Evolutionary conservation across 2,113 vertebrate genomes (phyloP).

Genomic region (Corvus cornix): DNA sequence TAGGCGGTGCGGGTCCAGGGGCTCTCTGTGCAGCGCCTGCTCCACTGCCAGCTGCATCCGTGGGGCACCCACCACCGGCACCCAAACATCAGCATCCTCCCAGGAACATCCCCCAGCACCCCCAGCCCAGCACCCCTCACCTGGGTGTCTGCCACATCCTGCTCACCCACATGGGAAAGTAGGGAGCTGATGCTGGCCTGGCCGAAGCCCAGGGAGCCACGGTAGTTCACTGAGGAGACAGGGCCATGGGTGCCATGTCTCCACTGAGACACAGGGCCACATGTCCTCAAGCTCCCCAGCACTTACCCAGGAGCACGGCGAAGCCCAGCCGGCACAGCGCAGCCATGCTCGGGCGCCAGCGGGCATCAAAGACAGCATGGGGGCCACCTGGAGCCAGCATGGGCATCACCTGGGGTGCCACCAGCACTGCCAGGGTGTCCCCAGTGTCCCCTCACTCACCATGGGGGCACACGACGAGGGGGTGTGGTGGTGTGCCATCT

Average conservation of each 20-base stretch:
- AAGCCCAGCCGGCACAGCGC: slow-evolving; percentile 77
- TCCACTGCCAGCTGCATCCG: slow-evolving; percentile 28
- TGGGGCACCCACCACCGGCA: not conserved
- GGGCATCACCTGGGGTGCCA: not conserved
- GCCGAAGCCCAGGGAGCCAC: slow-evolving; percentile 84
- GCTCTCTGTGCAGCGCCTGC: slow-evolving; percentile 53
- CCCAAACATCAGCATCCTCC: not conserved
- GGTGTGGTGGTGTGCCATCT: not conserved
- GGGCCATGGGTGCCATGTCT: fast-evolving
- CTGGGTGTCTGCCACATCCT: slow-evolving; percentile 87
- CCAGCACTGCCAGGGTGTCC: not conserved
- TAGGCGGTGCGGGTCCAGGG: slow-evolving; percentile 71
- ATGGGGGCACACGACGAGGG: slow-evolving; percentile 81
- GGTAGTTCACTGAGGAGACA: slow-evolving; percentile 79
- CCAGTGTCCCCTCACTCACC: slow-evolving; percentile 59
- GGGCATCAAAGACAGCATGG: slow-evolving; percentile 77
- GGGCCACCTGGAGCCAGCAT: slow-evolving; percentile 75
- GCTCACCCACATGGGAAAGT: slow-evolving; percentile 77
- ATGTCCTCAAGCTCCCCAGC: fast-evolving
- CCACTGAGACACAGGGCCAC: not conserved
- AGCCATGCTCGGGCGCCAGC: slow-evolving; percentile 78
- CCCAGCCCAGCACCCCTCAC: slow-evolving; percentile 29
- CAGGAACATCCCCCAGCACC: not conserved
- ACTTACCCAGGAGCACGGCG: slow-evolving; percentile 81
- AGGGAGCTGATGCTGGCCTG: slow-evolving; percentile 82